Base-by-base conservation (phyloP, 2,888 invertebrate species). In the Dicyrtomina minuta region DNA sequence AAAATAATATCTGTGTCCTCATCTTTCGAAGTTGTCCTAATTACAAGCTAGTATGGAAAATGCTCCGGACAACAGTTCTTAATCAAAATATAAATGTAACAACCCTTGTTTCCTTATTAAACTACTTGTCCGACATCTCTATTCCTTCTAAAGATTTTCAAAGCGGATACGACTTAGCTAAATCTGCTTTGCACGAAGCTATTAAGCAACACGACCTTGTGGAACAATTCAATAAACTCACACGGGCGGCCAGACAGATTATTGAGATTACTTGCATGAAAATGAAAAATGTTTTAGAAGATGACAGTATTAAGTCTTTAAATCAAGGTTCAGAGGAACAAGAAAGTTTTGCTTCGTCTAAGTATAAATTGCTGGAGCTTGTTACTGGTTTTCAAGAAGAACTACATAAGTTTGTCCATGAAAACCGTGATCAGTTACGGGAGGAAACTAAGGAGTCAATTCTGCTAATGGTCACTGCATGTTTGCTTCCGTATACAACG, bases 341-440 rank as follows among this genome's bases (percentile, higher is more conserved):
- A 17, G 59, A 51, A 27, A 46, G 27, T 59, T 26, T 59, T 43
- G 8, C 44, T 26, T n/a, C 59, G 8, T 22, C 27, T 26, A 58
- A 59, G 17, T 26, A 22, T 1, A 6, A 26, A n/a, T 17, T 67
- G 3, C 22, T 67, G 8, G 33, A 67, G 46, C 56, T 67, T 2
- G 22, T 67, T 10, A 59, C 51, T 13, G 26, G 20, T n/a, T 59
- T 58, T 33, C 67, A 67, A 59, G 59, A 59, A 49, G 59, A 67
- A 10, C 15, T 67, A 0, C 20, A 59, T 17, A 46, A 67, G 46
- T 67, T 56, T 59, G 67, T 67, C 2, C 24, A 15, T 10, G 44
- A 59, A 20, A 20, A 67, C 15, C 6, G 33, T 8, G 33, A 49
- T 4, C 24, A 12, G 2, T 41, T 67, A 13, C 17, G n/a, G 6